phyloP scores from a whole-genome alignment of 1,140 invertebrate genomes.

The Phymastichus coffea region DNA sequence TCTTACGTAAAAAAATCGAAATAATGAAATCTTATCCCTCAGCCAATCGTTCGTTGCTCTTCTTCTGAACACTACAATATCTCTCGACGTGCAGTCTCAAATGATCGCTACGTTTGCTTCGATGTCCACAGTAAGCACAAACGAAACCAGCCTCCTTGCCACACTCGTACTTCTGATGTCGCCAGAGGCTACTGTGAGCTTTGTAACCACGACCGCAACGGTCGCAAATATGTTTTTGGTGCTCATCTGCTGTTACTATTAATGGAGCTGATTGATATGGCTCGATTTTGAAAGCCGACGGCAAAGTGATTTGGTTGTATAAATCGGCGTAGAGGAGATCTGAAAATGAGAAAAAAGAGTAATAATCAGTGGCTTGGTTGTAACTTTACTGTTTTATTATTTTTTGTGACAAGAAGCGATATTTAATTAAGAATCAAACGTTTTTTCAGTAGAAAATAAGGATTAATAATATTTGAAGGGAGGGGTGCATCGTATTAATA shows the following conservation, averaged over 20 bases:
- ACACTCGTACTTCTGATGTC: not conserved
- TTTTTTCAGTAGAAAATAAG: too few species aligned
- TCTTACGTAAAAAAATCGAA: too few species aligned
- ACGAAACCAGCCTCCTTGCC: not conserved
- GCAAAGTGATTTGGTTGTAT: too few species aligned
- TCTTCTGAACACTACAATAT: not conserved
- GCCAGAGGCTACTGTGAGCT: not conserved
- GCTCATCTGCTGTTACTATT: too few species aligned
- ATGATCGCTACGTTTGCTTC: not conserved
- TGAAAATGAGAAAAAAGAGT: not conserved
- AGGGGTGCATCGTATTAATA: too few species aligned
- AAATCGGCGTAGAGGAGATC: not conserved
- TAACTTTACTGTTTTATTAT: not conserved
- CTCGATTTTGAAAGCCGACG: too few species aligned
- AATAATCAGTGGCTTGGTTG: not conserved
- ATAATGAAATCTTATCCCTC: too few species aligned
- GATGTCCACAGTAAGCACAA: not conserved
- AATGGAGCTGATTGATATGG: too few species aligned
- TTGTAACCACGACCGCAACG: not conserved
- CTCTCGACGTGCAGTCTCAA: not conserved
- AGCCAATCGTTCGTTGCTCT: too few species aligned
- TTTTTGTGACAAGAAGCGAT: not conserved
- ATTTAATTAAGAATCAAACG: too few species aligned
- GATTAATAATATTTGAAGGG: too few species aligned
- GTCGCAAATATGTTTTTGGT: slow-evolving; percentile 1